Conservation (phyloP, 2,113 vertebrate species). For the Alethe castanea region DNA sequence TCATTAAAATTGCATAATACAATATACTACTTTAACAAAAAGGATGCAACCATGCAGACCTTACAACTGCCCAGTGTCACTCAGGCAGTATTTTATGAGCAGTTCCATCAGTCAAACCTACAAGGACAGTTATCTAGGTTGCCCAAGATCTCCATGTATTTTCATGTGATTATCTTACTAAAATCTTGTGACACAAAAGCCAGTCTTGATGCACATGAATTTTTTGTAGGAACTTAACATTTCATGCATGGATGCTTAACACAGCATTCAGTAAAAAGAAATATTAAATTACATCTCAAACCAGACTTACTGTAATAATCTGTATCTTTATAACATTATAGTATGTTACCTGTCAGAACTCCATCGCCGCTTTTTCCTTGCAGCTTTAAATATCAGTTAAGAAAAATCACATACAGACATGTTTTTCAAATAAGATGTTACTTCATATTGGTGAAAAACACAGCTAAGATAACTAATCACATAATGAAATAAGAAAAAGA, state of each 20-base stretch:
- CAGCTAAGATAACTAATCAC: background rate
- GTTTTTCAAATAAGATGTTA: background rate
- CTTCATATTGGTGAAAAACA: background rate
- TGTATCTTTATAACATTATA: background rate
- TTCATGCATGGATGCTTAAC: background rate
- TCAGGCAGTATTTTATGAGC: background rate
- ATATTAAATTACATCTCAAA: background rate
- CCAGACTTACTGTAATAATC: background rate
- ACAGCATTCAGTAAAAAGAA: background rate
- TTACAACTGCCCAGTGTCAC: background rate
- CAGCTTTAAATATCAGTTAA: slow-evolving; percentile 60
- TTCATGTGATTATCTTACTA: background rate
- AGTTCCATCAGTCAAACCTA: background rate
- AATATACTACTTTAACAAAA: background rate
- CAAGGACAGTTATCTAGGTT: background rate
- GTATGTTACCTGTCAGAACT: slow-evolving; percentile 60
- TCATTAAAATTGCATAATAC: background rate
- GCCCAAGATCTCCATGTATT: background rate
- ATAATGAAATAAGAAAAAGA: background rate
- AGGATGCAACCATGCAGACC: background rate
- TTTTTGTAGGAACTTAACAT: background rate
- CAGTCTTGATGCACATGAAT: background rate
- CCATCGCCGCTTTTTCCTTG: slow-evolving; percentile 42
- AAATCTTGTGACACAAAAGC: background rate
- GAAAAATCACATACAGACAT: background rate